A percentile compares a stretch with the other conserved stretches of the same genome.
Evolutionary conservation across 2,888 invertebrate species (phyloP).

Genomic region (Argyresthia albistria): DNA sequence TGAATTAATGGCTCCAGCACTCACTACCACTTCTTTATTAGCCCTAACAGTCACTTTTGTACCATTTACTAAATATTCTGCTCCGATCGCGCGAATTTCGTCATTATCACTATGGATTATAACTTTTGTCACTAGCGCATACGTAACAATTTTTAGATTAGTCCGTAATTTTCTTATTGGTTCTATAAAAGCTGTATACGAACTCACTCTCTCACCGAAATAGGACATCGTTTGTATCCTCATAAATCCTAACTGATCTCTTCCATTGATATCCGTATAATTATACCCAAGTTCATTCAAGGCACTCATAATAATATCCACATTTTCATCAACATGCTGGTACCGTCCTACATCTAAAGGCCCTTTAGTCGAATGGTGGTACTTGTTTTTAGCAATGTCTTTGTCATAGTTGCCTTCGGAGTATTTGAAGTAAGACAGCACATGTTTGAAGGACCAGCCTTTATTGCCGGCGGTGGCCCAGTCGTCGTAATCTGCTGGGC

Average conservation of each 20-base stretch:
- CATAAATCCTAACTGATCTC: slow-evolving; percentile 57
- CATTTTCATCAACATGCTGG: slow-evolving; percentile 54
- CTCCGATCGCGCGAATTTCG: slow-evolving; percentile 30
- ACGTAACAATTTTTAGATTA: slow-evolving; percentile 45
- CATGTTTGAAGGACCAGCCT: slow-evolving; percentile 50
- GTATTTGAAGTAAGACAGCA: slow-evolving; percentile 59
- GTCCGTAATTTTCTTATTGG: slow-evolving; percentile 46
- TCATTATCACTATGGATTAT: slow-evolving; percentile 32
- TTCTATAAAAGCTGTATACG: slow-evolving; percentile 56
- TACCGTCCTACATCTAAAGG: slow-evolving; percentile 59
- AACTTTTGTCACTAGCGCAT: slow-evolving; percentile 55
- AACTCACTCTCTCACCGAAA: slow-evolving; percentile 57
- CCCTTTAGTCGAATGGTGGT: slow-evolving; percentile 56
- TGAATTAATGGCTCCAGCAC: slow-evolving; percentile 56
- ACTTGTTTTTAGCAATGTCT: slow-evolving; percentile 53
- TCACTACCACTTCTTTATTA: slow-evolving; percentile 48
- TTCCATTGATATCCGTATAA: slow-evolving; percentile 58
- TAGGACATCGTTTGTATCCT: slow-evolving; percentile 59
- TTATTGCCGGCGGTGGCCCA: slow-evolving; percentile 57
- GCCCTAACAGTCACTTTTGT: slow-evolving; percentile 36
- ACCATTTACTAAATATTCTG: slow-evolving; percentile 56
- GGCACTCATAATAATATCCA: slow-evolving; percentile 52
- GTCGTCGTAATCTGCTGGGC: slow-evolving; percentile 58
- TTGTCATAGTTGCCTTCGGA: slow-evolving; percentile 64
- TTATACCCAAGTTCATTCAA: slow-evolving; percentile 57